Evolutionary conservation across 2,797 vertebrate species (phyloP).

Genomic region (Muscicapa striata): DNA sequence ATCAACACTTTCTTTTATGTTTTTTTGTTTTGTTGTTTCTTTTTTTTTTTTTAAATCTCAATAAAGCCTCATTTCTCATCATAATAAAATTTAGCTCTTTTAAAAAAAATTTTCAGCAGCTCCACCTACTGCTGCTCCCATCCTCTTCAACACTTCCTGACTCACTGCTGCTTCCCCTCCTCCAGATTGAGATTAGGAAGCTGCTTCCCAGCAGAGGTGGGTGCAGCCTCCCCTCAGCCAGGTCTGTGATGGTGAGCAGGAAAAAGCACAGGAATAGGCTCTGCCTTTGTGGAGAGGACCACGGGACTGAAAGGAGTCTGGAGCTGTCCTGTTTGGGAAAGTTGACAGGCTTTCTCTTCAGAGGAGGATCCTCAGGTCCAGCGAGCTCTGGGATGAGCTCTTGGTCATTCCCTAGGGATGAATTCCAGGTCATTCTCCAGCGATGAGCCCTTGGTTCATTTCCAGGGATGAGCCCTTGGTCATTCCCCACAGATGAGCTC

Average conservation of each 20-base stretch:
- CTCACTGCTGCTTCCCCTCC: neutral
- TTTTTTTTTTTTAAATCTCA: neutral
- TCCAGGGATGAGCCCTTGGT: too few species aligned
- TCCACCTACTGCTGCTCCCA: conserved; percentile 2
- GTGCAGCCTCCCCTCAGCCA: neutral
- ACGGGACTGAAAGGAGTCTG: neutral
- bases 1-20: neutral
- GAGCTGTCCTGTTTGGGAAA: neutral
- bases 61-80: neutral
- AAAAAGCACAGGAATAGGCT: neutral
- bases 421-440: rapidly evolving
- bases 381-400: rapidly evolving
- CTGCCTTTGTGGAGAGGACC: neutral
- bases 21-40: neutral
- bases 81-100: neutral
- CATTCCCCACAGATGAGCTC: too few species aligned
- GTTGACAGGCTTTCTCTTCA: neutral
- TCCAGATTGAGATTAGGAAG: neutral
- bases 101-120: neutral
- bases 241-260: neutral
- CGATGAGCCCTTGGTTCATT: neutral
- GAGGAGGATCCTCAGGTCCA: neutral
- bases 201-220: neutral
- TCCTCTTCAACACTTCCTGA: neutral
- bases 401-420: neutral